Percentiles rank a stretch among this genome's conserved stretches.
These are phyloP conservation scores for Atherinomorus stipes DNA, from an alignment of 2,113 vertebrate species.

Conservation along the genomic window DNA sequence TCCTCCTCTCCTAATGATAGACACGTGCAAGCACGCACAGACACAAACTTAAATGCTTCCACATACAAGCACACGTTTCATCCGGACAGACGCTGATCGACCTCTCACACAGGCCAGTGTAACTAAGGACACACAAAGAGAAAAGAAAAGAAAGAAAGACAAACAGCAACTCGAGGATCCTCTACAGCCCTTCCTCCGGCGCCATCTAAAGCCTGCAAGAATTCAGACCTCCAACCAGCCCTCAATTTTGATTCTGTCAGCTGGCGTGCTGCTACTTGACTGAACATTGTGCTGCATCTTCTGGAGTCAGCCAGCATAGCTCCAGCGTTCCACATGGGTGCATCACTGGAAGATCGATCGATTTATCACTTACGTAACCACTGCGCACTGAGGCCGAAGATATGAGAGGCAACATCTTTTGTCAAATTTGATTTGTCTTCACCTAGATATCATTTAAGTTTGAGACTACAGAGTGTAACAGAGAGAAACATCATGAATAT, in stretches of 20 bases:
- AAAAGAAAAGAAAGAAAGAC: constrained; percentile 24
- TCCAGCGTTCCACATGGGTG: constrained; percentile 51
- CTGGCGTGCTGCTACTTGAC: constrained; percentile 33
- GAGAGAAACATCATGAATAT: constrained; percentile 9
- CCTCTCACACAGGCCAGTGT: background rate
- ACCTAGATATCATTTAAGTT: constrained; percentile 43
- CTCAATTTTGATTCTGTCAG: constrained; percentile 44
- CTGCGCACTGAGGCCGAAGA: constrained; percentile 39
- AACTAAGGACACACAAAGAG: constrained; percentile 1
- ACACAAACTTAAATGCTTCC: background rate
- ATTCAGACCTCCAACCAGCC: constrained; percentile 7
- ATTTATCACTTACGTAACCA: constrained; percentile 62
- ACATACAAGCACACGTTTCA: constrained; percentile 6
- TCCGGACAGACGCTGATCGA: constrained; percentile 17
- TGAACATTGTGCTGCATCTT: constrained; percentile 42
- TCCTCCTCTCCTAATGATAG: constrained; percentile 55
- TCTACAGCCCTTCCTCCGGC: constrained; percentile 22
- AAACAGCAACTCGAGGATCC: constrained; percentile 33
- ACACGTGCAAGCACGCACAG: constrained; percentile 1
- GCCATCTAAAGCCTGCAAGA: constrained; percentile 18
- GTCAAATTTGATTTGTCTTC: constrained; percentile 51
- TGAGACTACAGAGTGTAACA: constrained; percentile 15
- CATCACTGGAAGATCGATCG: constrained; percentile 60
- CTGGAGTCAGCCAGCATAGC: constrained; percentile 36
- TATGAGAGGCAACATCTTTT: constrained; percentile 48